A percentile compares a stretch with the other conserved stretches of the same genome.
Conservation (phyloP, 1,140 invertebrate genomes). For the Scaptomyza pallida region DNA sequence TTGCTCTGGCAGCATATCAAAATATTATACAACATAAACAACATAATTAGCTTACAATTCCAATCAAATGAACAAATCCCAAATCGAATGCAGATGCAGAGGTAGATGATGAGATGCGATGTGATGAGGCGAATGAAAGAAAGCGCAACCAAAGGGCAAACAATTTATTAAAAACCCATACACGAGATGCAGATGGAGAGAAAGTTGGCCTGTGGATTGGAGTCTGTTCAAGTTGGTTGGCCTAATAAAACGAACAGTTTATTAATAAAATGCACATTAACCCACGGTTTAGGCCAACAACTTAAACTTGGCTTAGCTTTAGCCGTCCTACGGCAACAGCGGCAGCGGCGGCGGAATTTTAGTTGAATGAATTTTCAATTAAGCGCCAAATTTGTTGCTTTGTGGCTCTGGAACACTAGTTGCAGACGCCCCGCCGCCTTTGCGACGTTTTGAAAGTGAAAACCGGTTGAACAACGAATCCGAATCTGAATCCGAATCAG, state of each 20-base stretch:
- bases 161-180: conserved; percentile 78
- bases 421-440: conserved; percentile 46
- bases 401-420: conserved; percentile 19
- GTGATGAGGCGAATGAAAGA: conserved; percentile 35
- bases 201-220: conserved; percentile 57
- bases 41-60: conserved; percentile 68
- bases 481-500: conserved; percentile 32
- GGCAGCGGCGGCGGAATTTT: conserved; percentile 49
- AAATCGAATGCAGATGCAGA: conserved; percentile 25
- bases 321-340: conserved; percentile 1
- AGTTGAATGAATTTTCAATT: conserved; percentile 77
- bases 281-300: conserved; percentile 55
- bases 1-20: conserved; percentile 52
- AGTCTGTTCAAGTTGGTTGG: conserved; percentile 14
- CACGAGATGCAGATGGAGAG: conserved; percentile 41
- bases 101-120: not conserved
- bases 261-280: conserved; percentile 76
- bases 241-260: conserved; percentile 75
- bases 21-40: conserved; percentile 77
- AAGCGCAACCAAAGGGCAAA: conserved; percentile 62
- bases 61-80: conserved; percentile 32
- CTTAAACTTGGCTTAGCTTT: conserved; percentile 5
- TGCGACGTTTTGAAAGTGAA: conserved; percentile 54
- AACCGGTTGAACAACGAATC: conserved; percentile 44
- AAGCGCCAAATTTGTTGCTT: conserved; percentile 65